These are phyloP conservation scores for Streptopelia turtur DNA, from an alignment of 2,797 vertebrate genomes.

Conservation along the genomic window DNA sequence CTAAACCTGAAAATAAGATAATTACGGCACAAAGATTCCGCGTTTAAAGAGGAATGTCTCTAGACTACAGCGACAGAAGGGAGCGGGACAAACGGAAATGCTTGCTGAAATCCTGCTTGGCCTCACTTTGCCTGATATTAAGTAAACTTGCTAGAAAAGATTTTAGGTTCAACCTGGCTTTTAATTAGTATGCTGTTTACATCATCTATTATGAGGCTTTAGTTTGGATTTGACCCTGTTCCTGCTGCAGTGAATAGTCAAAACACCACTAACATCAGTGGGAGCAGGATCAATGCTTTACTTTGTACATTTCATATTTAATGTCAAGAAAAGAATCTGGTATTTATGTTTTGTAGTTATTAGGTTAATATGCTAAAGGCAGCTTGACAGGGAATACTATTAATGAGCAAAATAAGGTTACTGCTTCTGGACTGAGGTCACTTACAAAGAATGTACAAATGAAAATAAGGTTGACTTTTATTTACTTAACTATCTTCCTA, in stretches of 20 bases:
- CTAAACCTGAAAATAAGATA: neutral
- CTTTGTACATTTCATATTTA: conserved; percentile 52
- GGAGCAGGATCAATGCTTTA: conserved; percentile 36
- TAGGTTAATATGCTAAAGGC: conserved; percentile 77
- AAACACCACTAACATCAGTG: neutral
- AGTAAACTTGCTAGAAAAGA: conserved; percentile 56
- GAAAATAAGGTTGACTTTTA: conserved; percentile 84
- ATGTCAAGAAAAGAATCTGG: conserved; percentile 50
- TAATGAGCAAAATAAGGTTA: conserved; percentile 81
- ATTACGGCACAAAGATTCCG: neutral
- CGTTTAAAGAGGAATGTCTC: neutral
- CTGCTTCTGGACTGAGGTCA: conserved; percentile 79
- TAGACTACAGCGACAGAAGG: neutral
- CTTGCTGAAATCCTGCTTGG: conserved; percentile 47
- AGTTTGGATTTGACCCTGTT: conserved; percentile 12
- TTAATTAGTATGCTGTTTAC: conserved; percentile 60
- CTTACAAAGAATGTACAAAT: conserved; percentile 80
- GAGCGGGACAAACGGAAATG: conserved; percentile 38
- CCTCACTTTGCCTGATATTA: conserved; percentile 34
- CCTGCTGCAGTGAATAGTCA: conserved; percentile 28
- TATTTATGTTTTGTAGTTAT: conserved; percentile 67
- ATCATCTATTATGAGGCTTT: conserved; percentile 38
- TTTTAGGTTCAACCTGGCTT: conserved; percentile 63
- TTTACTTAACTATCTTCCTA: conserved; percentile 84
- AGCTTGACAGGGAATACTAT: conserved; percentile 75